phyloP scores from a whole-genome alignment of 2,797 vertebrate species.

The Allobates femoralis region DNA sequence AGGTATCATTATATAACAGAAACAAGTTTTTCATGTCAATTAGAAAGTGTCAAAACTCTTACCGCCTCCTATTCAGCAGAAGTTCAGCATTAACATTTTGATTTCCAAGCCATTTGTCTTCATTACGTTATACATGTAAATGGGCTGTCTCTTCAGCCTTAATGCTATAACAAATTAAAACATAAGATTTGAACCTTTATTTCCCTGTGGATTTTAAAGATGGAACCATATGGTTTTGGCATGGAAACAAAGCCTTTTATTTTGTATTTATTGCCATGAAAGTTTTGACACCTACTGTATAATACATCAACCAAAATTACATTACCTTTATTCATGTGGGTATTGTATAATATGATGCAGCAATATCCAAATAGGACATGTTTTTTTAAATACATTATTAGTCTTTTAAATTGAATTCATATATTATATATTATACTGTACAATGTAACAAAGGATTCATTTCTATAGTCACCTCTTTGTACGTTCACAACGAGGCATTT shows the following conservation, averaged over 20 bases:
- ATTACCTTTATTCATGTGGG: conserved; percentile 9
- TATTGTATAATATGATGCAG: neutral
- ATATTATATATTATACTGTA: neutral
- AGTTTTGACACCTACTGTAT: neutral
- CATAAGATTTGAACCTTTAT: conserved; percentile 17
- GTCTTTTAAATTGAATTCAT: neutral
- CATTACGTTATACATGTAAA: neutral
- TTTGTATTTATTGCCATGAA: neutral
- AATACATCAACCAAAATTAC: neutral
- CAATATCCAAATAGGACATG: neutral
- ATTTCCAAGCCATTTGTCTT: conserved; percentile 16
- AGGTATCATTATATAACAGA: neutral
- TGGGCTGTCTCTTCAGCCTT: neutral
- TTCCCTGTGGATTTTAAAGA: neutral
- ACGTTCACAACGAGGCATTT: neutral
- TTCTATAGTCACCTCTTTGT: neutral
- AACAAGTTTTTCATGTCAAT: neutral
- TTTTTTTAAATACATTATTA: neutral
- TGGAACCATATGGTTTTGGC: conserved; percentile 11
- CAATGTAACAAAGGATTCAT: neutral
- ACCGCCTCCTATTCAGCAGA: neutral
- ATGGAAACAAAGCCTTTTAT: neutral
- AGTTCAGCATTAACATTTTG: neutral
- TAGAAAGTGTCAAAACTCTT: neutral
- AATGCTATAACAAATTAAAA: conserved; percentile 16